Percentiles rank a stretch among this genome's conserved stretches.
Conservation (phyloP, 1,140 invertebrate genomes). For the Uloborus diversus region DNA sequence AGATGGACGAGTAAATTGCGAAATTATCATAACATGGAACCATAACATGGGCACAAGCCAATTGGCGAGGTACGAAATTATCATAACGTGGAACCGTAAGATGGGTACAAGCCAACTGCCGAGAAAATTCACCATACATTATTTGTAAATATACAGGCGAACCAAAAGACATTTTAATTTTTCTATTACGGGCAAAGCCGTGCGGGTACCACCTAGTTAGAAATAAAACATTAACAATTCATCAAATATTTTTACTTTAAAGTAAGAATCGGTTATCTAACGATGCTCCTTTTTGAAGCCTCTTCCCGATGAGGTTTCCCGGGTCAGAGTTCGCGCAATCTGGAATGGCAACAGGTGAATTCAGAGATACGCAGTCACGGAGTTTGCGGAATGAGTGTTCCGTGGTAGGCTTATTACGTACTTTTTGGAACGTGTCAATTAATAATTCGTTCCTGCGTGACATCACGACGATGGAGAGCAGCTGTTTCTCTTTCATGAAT, state of each 20-base stretch:
- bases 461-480: conserved; percentile 16
- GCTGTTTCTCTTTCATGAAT: conserved; percentile 6
- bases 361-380: conserved; percentile 32
- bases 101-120: too few relatives aligned
- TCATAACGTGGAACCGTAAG: too few relatives aligned
- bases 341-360: conserved; percentile 37
- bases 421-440: conserved; percentile 35
- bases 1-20: too few relatives aligned
- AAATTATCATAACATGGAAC: too few relatives aligned
- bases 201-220: not conserved
- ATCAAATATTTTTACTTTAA: not conserved
- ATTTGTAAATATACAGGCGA: not conserved
- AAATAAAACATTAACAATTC: not conserved
- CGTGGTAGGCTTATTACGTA: not conserved
- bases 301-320: not conserved
- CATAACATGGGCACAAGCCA: too few relatives aligned
- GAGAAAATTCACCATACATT: too few relatives aligned
- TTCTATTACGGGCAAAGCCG: not conserved
- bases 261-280: not conserved
- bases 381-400: not conserved
- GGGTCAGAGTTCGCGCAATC: conserved; percentile 13
- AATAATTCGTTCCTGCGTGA: conserved; percentile 41
- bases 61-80: too few relatives aligned
- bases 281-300: not conserved
- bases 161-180: not conserved